phyloP scores from a whole-genome alignment of 2,113 vertebrate species.

The Megatriorchis doriae region DNA sequence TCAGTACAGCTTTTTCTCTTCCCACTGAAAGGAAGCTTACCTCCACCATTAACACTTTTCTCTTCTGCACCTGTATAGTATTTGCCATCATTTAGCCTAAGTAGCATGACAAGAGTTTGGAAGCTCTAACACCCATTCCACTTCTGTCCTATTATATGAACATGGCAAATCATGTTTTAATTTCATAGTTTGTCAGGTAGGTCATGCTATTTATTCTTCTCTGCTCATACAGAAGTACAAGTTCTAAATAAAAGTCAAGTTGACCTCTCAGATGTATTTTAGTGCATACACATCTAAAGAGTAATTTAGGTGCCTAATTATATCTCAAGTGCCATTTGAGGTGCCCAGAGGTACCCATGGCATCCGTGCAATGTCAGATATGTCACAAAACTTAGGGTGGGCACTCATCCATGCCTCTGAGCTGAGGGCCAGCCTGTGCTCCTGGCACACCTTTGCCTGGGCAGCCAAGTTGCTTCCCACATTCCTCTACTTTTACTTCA shows the following conservation, averaged over 20 bases:
- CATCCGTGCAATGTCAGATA: not conserved
- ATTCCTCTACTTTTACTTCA: not conserved
- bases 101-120: not conserved
- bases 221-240: not conserved
- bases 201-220: not conserved
- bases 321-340: not conserved
- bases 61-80: not conserved
- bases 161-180: not conserved
- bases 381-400: not conserved
- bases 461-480: not conserved
- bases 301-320: not conserved
- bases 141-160: not conserved
- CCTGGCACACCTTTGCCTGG: not conserved
- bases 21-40: not conserved
- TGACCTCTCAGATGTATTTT: not conserved
- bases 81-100: not conserved
- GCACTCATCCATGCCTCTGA: accelerated
- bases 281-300: not conserved
- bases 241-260: not conserved
- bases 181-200: not conserved
- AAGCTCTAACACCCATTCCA: not conserved
- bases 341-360: not conserved
- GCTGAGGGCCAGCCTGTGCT: not conserved
- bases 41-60: not conserved
- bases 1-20: not conserved